Conservation (phyloP, 2,113 vertebrate species). For the Pteronura brasiliensis region DNA sequence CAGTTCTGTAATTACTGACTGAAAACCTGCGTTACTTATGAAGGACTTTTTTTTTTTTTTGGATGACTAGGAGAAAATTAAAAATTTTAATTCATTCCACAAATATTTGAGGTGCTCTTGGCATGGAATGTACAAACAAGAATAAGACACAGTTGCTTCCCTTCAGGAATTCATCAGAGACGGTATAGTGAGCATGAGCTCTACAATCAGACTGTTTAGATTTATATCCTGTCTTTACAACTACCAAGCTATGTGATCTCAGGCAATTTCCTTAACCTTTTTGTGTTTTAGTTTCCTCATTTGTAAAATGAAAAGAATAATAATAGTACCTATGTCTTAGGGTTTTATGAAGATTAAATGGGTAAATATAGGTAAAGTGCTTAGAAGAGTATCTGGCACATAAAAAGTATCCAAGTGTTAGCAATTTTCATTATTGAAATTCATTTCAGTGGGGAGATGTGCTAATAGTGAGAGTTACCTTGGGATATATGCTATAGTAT, state of each 20-base stretch:
- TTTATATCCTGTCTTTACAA: background rate
- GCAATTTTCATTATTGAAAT: background rate
- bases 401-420: background rate
- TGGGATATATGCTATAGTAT: background rate
- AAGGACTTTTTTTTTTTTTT: conserved; percentile 56
- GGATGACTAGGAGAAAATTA: conserved; percentile 69
- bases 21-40: conserved; percentile 61
- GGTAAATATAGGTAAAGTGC: background rate
- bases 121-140: conserved; percentile 47
- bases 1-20: conserved; percentile 64
- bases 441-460: background rate
- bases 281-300: background rate
- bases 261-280: background rate
- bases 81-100: conserved; percentile 75
- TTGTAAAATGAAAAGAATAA: background rate
- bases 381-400: background rate
- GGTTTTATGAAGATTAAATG: background rate
- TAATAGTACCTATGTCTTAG: background rate
- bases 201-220: background rate
- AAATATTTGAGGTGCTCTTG: conserved; percentile 71
- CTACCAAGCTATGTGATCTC: background rate
- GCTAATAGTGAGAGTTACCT: background rate
- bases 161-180: conserved; percentile 45
- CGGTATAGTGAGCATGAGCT: background rate
- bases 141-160: conserved; percentile 35